A percentile compares a stretch with the other conserved stretches of the same genome.
Evolutionary conservation across 2,797 vertebrate genomes (phyloP).

Genomic region (Synaphobranchus kaupii): DNA sequence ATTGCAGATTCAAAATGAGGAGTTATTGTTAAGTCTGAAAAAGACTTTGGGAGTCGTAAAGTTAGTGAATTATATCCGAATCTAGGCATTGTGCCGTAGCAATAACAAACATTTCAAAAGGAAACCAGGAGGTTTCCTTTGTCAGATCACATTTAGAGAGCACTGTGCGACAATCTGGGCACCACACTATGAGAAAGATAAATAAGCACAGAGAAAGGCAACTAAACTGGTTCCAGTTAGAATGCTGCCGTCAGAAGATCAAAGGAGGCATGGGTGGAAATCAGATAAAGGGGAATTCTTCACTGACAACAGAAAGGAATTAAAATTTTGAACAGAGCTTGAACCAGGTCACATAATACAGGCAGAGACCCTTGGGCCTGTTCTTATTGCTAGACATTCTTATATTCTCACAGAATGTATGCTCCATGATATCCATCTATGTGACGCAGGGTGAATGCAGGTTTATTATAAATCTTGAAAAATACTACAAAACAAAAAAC

Average conservation of each 20-base stretch:
- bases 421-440: background rate
- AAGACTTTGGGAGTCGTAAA: too few species aligned
- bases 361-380: background rate
- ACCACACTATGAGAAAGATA: background rate
- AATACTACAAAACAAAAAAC: too few species aligned
- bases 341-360: background rate
- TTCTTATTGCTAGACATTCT: too few species aligned
- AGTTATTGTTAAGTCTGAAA: background rate
- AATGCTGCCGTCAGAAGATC: background rate
- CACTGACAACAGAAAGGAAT: background rate
- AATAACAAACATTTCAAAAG: background rate
- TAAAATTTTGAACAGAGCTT: background rate
- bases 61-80: background rate
- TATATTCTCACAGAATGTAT: background rate
- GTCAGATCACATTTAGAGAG: background rate
- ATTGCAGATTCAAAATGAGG: background rate
- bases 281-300: background rate
- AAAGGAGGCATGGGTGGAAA: background rate
- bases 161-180: background rate
- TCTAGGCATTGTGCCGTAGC: background rate
- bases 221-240: background rate
- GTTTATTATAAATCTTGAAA: too few species aligned
- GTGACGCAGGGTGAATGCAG: too few species aligned
- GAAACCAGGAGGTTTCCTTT: background rate
- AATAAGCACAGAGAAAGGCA: background rate